phyloP scores from a whole-genome alignment of 2,888 invertebrate species.

The Diarsia mendica region DNA sequence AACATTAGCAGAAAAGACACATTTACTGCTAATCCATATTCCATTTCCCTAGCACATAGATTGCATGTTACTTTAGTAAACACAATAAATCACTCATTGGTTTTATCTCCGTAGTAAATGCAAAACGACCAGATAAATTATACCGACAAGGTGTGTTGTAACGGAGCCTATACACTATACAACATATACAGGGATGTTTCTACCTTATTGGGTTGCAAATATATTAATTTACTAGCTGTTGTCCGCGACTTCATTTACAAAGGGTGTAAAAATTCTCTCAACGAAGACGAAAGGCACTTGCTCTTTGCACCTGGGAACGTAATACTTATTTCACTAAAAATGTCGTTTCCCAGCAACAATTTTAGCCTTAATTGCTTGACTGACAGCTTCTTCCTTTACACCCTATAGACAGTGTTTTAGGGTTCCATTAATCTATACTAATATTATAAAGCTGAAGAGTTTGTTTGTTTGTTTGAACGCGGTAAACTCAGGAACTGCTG shows the following conservation, averaged over 20 bases:
- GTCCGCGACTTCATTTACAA: not conserved
- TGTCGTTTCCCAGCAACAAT: too few species aligned
- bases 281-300: too few species aligned
- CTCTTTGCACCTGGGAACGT: too few species aligned
- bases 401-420: too few species aligned
- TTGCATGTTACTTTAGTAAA: conserved; percentile 46
- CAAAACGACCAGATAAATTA: conserved; percentile 56
- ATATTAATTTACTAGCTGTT: conserved; percentile 32
- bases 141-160: conserved; percentile 46
- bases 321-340: too few species aligned
- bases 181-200: conserved; percentile 18
- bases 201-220: conserved; percentile 48
- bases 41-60: conserved; percentile 37
- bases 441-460: too few species aligned
- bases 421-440: too few species aligned
- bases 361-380: too few species aligned
- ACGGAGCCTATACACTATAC: not conserved
- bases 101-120: conserved; percentile 56
- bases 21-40: conserved; percentile 30
- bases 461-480: too few species aligned
- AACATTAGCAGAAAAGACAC: conserved; percentile 3
- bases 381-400: too few species aligned
- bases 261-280: too few species aligned
- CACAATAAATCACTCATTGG: conserved; percentile 61
- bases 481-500: too few species aligned